Conservation (phyloP, 2,888 invertebrate species). For the Noctua comes region DNA sequence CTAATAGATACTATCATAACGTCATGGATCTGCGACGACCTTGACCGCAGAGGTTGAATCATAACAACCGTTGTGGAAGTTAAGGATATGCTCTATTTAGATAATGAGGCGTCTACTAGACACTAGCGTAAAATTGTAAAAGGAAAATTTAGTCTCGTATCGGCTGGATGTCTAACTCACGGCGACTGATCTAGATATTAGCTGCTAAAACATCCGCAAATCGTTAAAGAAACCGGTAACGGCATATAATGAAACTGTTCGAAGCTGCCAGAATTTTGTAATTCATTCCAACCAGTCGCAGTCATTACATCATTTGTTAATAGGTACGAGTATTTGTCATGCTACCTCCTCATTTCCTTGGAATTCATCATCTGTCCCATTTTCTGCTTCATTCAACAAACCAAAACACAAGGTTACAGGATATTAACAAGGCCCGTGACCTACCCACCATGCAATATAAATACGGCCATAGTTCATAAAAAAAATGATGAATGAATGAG, state of each 20-base stretch:
- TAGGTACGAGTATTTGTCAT: slow-evolving; percentile 7
- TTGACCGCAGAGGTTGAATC: slow-evolving; percentile 73
- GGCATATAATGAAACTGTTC: slow-evolving; percentile 28
- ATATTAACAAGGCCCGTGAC: slow-evolving; percentile 67
- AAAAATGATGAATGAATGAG: slow-evolving; percentile 42
- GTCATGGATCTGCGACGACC: slow-evolving; percentile 74
- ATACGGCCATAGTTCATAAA: slow-evolving; percentile 30
- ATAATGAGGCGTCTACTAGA: slow-evolving; percentile 38
- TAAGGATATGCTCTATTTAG: slow-evolving; percentile 60
- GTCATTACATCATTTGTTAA: slow-evolving; percentile 10
- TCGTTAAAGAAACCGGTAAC: slow-evolving; percentile 38
- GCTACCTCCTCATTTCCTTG: slow-evolving; percentile 20
- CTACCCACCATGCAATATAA: slow-evolving; percentile 47
- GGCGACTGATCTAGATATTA: slow-evolving; percentile 22
- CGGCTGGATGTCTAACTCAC: slow-evolving; percentile 19
- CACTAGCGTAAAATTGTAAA: slow-evolving; percentile 25
- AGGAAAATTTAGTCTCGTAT: slow-evolving; percentile 15
- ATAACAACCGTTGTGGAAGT: slow-evolving; percentile 68
- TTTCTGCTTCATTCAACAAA: slow-evolving; percentile 47
- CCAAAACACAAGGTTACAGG: slow-evolving; percentile 67
- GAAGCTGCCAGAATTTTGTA: slow-evolving; percentile 30
- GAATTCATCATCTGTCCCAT: slow-evolving; percentile 16
- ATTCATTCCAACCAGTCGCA: slow-evolving; percentile 4
- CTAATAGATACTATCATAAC: slow-evolving; percentile 68
- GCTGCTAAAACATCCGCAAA: slow-evolving; percentile 30